These are phyloP conservation scores for Phrynocephalus forsythii DNA, from an alignment of 2,797 vertebrate genomes.

Conservation along the genomic window DNA sequence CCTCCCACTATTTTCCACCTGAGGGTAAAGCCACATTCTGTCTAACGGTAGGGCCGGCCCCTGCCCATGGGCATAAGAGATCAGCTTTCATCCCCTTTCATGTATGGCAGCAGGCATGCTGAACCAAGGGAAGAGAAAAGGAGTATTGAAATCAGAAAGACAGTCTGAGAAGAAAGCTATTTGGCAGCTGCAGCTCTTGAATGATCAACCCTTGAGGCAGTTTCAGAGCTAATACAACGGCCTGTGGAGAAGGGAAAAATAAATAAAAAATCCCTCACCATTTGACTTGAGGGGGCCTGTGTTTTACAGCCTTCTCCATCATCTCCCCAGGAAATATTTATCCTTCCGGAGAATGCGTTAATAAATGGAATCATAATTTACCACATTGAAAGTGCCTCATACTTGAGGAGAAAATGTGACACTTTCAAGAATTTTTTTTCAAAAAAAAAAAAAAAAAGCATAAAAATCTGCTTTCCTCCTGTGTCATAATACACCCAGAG, in stretches of 20 bases:
- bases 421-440: too few relatives aligned
- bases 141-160: slow-evolving; percentile 30
- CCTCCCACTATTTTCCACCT: not conserved
- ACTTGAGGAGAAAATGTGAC: not conserved
- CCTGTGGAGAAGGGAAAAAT: slow-evolving; percentile 64
- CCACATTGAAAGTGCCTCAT: slow-evolving; percentile 3
- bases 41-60: not conserved
- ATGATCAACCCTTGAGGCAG: slow-evolving; percentile 44
- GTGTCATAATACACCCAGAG: not conserved
- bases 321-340: slow-evolving; percentile 6
- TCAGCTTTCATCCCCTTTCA: slow-evolving; percentile 36
- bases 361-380: slow-evolving; percentile 15
- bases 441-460: too few relatives aligned
- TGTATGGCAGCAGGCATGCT: slow-evolving; percentile 9
- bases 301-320: slow-evolving; percentile 29
- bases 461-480: not conserved
- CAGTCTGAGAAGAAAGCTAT: slow-evolving; percentile 44
- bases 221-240: slow-evolving; percentile 60
- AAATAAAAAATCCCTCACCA: slow-evolving; percentile 54
- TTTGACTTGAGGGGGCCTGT: slow-evolving; percentile 45
- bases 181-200: slow-evolving; percentile 42
- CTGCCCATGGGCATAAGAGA: slow-evolving; percentile 5
- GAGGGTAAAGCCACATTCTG: not conserved
- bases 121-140: slow-evolving; percentile 37
- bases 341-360: slow-evolving; percentile 34